Percentiles rank a stretch among this genome's conserved stretches.
These are phyloP conservation scores for Tauraco erythrolophus DNA, from an alignment of 2,113 vertebrate genomes.

Conservation along the genomic window DNA sequence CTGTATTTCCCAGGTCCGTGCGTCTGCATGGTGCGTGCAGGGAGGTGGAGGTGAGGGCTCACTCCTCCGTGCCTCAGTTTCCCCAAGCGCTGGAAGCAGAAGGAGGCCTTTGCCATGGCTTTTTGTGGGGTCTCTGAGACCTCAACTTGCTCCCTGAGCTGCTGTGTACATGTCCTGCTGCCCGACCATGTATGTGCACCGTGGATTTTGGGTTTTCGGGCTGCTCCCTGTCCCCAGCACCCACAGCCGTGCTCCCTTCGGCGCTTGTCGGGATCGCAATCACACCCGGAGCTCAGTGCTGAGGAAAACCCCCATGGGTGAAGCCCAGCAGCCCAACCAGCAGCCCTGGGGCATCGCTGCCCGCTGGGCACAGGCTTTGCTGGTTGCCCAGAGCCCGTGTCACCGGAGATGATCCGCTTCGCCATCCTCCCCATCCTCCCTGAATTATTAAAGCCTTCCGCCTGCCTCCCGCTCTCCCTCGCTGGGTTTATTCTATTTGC, in stretches of 20 bases:
- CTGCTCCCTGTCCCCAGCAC: neutral
- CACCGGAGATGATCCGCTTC: neutral
- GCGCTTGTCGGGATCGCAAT: neutral
- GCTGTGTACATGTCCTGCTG: neutral
- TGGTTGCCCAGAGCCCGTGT: accelerated
- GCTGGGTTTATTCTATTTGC: neutral
- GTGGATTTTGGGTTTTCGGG: neutral
- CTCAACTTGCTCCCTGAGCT: neutral
- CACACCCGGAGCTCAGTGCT: accelerated
- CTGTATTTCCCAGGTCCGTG: neutral
- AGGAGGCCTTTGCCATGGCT: neutral
- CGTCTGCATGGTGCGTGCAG: accelerated
- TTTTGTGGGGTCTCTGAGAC: neutral
- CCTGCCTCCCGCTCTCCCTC: neutral
- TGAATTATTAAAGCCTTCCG: conserved; percentile 44
- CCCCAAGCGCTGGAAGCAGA: neutral
- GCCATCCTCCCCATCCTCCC: neutral
- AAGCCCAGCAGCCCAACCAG: neutral
- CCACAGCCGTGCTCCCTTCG: neutral
- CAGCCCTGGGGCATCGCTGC: neutral
- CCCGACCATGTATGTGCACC: accelerated
- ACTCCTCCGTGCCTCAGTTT: neutral
- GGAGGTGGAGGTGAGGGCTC: neutral
- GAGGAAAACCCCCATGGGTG: neutral
- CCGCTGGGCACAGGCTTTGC: neutral